phyloP scores from a whole-genome alignment of 1,140 invertebrate species.

The Heliconius hermathena region DNA sequence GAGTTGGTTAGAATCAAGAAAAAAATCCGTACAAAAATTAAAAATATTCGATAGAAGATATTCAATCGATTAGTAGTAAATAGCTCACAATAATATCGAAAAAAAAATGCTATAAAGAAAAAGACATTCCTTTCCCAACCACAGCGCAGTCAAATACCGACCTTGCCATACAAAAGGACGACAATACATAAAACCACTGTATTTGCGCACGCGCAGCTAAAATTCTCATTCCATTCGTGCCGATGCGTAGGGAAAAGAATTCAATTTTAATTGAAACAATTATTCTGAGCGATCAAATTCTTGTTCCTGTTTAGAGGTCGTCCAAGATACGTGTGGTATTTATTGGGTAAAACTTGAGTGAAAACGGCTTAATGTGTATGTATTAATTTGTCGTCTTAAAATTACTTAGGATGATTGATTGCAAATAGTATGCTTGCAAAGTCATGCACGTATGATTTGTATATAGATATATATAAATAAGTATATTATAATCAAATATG shows the following conservation, averaged over 20 bases:
- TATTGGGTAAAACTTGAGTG: neutral
- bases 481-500: too few species aligned
- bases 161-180: neutral
- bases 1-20: neutral
- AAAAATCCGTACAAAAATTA: neutral
- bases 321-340: neutral
- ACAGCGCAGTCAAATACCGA: neutral
- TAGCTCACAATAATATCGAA: neutral
- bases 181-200: constrained; percentile 1
- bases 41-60: too few species aligned
- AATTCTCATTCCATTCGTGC: constrained; percentile 8
- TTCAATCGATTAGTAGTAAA: too few species aligned
- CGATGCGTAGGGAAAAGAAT: neutral
- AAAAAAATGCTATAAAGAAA: neutral
- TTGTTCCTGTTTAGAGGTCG: neutral
- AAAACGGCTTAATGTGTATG: neutral
- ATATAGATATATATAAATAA: too few species aligned
- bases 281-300: neutral
- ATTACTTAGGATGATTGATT: neutral
- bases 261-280: constrained; percentile 7
- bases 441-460: too few species aligned
- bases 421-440: too few species aligned
- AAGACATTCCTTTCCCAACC: neutral
- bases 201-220: neutral
- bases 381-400: neutral